Conservation (phyloP, 2,888 invertebrate species). For the Hydroisotoma schaefferi region DNA sequence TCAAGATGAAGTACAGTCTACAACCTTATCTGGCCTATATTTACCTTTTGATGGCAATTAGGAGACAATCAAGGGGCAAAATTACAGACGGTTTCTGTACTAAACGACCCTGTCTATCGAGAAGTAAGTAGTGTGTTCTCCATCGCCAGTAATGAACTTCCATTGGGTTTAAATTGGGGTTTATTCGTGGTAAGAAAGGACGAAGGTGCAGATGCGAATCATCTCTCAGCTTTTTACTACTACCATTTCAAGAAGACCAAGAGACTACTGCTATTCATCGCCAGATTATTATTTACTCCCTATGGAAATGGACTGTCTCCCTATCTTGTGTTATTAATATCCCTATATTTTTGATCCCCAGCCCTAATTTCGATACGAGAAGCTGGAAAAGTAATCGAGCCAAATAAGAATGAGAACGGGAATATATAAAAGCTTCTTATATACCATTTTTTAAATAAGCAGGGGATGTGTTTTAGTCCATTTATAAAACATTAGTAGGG, state of each 20-base stretch:
- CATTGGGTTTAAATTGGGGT: slow-evolving; percentile 14
- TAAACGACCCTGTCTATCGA: slow-evolving; percentile 7
- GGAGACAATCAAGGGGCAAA: slow-evolving; percentile 13
- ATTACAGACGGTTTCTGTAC: slow-evolving; percentile 16
- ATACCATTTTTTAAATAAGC: too few species aligned
- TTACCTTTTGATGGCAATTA: slow-evolving; percentile 16
- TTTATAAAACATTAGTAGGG: too few species aligned
- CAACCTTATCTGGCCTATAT: slow-evolving; percentile 10
- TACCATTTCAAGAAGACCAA: too few species aligned
- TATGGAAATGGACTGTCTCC: neutral
- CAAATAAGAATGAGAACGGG: slow-evolving; percentile 7
- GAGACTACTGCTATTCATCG: neutral
- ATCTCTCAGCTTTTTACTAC: too few species aligned
- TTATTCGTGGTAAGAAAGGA: neutral
- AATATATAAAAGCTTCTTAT: too few species aligned
- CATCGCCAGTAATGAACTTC: slow-evolving; percentile 10
- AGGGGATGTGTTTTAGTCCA: too few species aligned
- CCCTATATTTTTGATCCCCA: too few species aligned
- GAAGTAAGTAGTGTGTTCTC: too few species aligned
- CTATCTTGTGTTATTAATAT: too few species aligned
- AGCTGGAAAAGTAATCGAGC: slow-evolving; percentile 14
- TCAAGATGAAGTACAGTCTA: neutral
- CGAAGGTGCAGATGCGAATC: slow-evolving; percentile 14
- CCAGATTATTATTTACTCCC: too few species aligned
- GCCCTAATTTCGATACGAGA: too few species aligned